Conservation (phyloP, 2,888 invertebrate genomes). For the Pristionchus entomophagus region DNA sequence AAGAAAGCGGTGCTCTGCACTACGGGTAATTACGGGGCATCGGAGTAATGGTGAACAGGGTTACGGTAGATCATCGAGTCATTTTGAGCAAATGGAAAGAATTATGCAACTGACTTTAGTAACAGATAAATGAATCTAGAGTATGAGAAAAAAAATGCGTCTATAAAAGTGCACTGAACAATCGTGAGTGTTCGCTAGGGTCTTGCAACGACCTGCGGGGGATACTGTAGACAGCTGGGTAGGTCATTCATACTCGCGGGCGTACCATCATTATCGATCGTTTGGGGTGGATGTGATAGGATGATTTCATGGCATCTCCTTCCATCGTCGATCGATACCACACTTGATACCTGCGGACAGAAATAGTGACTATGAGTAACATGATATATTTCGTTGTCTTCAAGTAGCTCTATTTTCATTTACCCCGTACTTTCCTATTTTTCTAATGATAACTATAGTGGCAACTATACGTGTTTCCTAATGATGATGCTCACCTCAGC, state of each 20-base stretch:
- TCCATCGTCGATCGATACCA: constrained; percentile 34
- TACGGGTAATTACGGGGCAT: neutral
- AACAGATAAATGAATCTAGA: neutral
- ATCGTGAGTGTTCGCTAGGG: too few species aligned
- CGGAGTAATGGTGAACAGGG: neutral
- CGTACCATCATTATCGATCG: constrained; percentile 61
- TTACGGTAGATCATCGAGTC: constrained; percentile 13
- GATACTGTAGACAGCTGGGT: constrained; percentile 16
- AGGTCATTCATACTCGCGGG: neutral
- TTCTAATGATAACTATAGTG: too few species aligned
- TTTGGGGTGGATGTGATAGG: constrained; percentile 61
- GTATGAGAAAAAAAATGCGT: neutral
- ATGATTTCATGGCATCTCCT: neutral
- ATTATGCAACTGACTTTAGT: neutral
- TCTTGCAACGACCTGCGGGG: neutral
- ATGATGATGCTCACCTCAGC: constrained; percentile 33
- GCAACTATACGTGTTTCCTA: too few species aligned
- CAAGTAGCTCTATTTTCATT: too few species aligned
- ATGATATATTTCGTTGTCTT: too few species aligned
- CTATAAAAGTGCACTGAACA: neutral
- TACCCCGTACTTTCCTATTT: too few species aligned
- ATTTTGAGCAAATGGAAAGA: constrained; percentile 12
- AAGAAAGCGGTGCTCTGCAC: constrained; percentile 3
- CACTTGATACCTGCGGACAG: constrained; percentile 33
- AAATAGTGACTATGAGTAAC: neutral